These are phyloP conservation scores for Whitmania pigra DNA, from an alignment of 1,140 invertebrate species.

Conservation along the genomic window DNA sequence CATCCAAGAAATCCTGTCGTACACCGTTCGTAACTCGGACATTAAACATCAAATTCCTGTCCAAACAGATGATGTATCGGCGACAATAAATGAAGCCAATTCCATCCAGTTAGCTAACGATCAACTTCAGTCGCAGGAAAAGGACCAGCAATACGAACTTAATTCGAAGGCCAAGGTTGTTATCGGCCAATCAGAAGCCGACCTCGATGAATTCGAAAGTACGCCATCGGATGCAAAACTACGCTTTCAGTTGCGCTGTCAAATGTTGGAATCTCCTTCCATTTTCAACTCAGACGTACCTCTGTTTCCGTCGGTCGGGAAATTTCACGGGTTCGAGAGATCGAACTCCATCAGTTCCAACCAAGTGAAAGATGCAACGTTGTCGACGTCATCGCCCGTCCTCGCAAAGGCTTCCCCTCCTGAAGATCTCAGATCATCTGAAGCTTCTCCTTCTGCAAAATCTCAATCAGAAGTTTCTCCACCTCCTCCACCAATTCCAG, in stretches of 20 bases:
- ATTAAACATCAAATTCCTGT: background rate
- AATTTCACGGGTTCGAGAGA: background rate
- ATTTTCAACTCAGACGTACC: background rate
- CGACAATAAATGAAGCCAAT: background rate
- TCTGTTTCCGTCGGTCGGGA: background rate
- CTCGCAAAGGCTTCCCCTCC: background rate
- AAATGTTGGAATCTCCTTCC: slow-evolving; percentile 2
- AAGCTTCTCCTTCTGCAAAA: background rate
- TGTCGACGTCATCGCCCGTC: background rate
- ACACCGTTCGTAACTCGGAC: slow-evolving; percentile 2
- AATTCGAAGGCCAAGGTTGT: background rate
- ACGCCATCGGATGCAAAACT: background rate
- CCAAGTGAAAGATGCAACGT: background rate
- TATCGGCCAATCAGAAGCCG: background rate
- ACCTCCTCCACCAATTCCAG: background rate
- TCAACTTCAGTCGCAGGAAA: background rate
- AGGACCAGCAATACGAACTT: background rate
- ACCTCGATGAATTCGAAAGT: too few relatives aligned
- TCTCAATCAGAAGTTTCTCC: background rate
- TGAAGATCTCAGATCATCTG: background rate
- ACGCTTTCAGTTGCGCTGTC: background rate
- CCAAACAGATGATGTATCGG: background rate
- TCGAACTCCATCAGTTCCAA: background rate
- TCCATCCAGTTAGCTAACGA: background rate
- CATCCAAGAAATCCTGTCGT: background rate